A percentile compares a stretch with the other conserved stretches of the same genome.
Conservation (phyloP, 2,888 invertebrate genomes). For the Eristalis arbustorum region DNA sequence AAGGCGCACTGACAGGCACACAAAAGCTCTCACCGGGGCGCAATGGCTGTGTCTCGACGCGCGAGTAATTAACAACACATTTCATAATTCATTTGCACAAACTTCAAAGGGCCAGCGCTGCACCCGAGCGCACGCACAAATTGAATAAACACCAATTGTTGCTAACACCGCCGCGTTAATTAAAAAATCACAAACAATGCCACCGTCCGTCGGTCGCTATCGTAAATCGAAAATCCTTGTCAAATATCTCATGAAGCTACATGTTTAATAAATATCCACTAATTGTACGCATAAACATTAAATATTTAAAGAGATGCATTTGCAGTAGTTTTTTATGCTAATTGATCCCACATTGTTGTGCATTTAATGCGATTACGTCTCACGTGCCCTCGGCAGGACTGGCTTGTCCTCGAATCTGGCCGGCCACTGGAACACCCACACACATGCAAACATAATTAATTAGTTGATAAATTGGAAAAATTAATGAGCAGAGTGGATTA, state of each 20-base stretch:
- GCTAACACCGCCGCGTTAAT: background rate
- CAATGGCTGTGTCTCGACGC: background rate
- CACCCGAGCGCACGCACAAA: background rate
- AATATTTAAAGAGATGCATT: constrained; percentile 36
- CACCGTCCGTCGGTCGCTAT: background rate
- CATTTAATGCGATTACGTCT: constrained; percentile 52
- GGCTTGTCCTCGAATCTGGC: background rate
- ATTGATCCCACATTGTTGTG: constrained; percentile 55
- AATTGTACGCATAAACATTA: constrained; percentile 44
- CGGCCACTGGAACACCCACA: background rate
- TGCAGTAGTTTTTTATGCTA: constrained; percentile 44
- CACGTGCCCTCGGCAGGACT: constrained; percentile 5
- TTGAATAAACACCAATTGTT: background rate
- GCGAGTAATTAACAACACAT: background rate
- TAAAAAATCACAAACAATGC: constrained; percentile 25
- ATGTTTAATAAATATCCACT: constrained; percentile 45
- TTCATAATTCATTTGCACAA: background rate
- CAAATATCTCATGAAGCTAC: background rate
- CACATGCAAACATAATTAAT: constrained; percentile 52
- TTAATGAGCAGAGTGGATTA: constrained; percentile 66
- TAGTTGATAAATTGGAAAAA: constrained; percentile 66
- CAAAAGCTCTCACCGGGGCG: background rate
- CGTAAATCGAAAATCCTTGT: constrained; percentile 3
- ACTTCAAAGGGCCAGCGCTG: background rate
- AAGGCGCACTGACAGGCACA: background rate